Evolutionary conservation across 2,888 invertebrate species (phyloP).

Genomic region (Thyatira batis): DNA sequence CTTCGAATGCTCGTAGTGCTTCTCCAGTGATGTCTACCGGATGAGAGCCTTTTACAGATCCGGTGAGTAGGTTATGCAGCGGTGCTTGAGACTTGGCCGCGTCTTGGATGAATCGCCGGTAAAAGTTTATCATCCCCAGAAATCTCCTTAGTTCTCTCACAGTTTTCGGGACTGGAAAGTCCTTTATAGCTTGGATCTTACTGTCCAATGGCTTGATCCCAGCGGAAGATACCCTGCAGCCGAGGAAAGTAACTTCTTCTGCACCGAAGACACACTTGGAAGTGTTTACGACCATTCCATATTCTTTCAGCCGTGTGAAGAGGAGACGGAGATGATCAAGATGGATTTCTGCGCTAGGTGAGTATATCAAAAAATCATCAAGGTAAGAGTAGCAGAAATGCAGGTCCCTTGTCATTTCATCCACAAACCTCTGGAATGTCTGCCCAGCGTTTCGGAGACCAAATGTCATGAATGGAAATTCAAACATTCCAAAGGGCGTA

Average conservation of each 20-base stretch:
- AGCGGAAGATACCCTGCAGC: conserved; percentile 15
- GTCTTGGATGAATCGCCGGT: conserved; percentile 31
- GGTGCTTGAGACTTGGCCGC: neutral
- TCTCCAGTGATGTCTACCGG: neutral
- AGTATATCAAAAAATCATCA: conserved; percentile 30
- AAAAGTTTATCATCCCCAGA: conserved; percentile 50
- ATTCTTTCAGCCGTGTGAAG: conserved; percentile 5
- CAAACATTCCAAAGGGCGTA: conserved; percentile 4
- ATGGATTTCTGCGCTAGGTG: neutral
- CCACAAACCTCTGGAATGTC: conserved; percentile 23
- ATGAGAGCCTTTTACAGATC: neutral
- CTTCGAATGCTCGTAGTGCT: neutral
- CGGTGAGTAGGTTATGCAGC: neutral
- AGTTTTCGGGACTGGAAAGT: conserved; percentile 15
- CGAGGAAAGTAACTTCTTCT: conserved; percentile 16
- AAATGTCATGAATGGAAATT: conserved; percentile 10
- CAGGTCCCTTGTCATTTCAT: conserved; percentile 12
- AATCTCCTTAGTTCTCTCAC: conserved; percentile 19
- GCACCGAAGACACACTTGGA: conserved; percentile 15
- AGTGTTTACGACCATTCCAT: neutral
- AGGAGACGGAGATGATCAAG: conserved; percentile 20
- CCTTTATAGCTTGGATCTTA: conserved; percentile 18
- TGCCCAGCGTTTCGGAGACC: conserved; percentile 12
- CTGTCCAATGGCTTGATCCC: conserved; percentile 17
- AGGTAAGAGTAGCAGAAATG: conserved; percentile 30